phyloP scores from a whole-genome alignment of 2,113 vertebrate genomes.

The Bagarius yarrelli region DNA sequence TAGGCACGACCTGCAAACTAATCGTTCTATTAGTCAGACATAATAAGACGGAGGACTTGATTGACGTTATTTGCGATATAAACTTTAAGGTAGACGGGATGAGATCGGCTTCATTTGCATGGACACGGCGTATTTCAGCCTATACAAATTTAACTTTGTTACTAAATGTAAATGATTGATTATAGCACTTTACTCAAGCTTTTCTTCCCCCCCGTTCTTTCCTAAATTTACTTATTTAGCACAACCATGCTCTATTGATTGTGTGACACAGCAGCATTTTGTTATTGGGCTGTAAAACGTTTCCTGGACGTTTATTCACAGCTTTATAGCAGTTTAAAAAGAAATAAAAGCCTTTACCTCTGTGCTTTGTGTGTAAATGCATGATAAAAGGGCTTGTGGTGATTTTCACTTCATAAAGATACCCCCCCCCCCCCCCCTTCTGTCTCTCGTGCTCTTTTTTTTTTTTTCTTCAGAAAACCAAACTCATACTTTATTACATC shows the following conservation, averaged over 20 bases:
- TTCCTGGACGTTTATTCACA: background rate
- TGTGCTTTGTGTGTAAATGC: conserved; percentile 1
- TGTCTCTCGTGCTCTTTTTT: background rate
- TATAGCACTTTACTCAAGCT: conserved; percentile 28
- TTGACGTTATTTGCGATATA: background rate
- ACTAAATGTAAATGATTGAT: background rate
- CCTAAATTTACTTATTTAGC: background rate
- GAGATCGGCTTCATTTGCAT: background rate
- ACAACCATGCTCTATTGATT: background rate
- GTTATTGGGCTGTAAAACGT: background rate
- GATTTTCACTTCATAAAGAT: background rate
- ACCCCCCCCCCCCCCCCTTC: background rate
- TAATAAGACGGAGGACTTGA: no score
- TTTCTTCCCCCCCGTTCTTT: background rate
- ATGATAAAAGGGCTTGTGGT: conserved; percentile 32
- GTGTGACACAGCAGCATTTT: background rate
- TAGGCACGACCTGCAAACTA: background rate
- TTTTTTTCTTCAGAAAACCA: no score
- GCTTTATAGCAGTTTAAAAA: background rate
- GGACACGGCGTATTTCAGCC: background rate
- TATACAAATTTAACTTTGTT: background rate
- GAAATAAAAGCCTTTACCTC: background rate
- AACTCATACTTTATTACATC: background rate
- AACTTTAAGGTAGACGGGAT: background rate
- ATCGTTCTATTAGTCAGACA: background rate